phyloP scores from a whole-genome alignment of 2,113 vertebrate genomes.

The Thryonomys swinderianus region DNA sequence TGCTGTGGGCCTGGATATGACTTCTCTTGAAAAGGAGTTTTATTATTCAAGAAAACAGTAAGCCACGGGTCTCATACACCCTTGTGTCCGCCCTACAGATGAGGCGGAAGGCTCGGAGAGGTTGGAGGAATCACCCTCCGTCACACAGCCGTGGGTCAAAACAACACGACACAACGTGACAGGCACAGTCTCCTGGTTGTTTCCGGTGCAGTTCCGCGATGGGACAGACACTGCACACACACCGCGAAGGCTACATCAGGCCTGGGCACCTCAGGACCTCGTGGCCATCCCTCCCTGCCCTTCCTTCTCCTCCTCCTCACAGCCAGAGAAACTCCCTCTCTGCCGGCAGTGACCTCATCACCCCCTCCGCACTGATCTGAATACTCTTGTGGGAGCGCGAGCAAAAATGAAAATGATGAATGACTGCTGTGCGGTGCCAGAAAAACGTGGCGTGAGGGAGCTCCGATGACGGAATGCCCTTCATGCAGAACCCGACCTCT shows the following conservation, averaged over 20 bases:
- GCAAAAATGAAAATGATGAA: slow-evolving; percentile 75
- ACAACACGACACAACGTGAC: background rate
- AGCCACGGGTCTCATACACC: background rate
- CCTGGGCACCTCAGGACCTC: background rate
- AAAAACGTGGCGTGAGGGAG: slow-evolving; percentile 69
- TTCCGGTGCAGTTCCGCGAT: background rate
- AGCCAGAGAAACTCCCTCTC: background rate
- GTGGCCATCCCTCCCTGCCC: background rate
- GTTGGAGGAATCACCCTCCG: background rate
- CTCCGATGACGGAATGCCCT: slow-evolving; percentile 53
- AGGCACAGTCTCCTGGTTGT: background rate
- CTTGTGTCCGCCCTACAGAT: background rate
- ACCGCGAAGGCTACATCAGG: background rate
- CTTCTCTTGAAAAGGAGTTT: background rate
- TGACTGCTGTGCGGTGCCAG: slow-evolving; percentile 73
- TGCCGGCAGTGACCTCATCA: slow-evolving; percentile 45
- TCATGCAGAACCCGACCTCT: slow-evolving; percentile 54
- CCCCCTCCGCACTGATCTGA: slow-evolving; percentile 45
- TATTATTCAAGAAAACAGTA: background rate
- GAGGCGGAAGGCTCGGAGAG: background rate
- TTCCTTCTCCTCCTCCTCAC: background rate
- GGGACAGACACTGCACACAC: background rate
- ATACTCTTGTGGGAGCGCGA: slow-evolving; percentile 66
- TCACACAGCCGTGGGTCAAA: background rate
- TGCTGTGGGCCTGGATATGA: fast-evolving